Evolutionary conservation across 2,113 vertebrate species (phyloP).

Genomic region (Leucopternis melanops): DNA sequence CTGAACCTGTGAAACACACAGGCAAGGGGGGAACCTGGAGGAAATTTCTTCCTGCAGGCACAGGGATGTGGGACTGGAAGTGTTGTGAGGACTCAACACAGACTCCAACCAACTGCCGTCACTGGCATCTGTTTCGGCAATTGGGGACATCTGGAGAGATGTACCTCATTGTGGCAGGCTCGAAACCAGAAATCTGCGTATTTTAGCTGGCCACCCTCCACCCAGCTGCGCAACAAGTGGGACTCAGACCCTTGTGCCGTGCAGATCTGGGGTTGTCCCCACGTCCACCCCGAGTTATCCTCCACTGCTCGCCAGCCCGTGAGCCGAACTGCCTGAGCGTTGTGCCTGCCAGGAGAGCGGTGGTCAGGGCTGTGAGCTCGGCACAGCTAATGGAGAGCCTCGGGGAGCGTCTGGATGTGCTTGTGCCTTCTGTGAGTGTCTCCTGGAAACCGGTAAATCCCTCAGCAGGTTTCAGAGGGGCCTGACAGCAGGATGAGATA

Average conservation of each 20-base stretch:
- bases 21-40: background rate
- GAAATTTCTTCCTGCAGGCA: background rate
- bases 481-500: background rate
- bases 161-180: background rate
- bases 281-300: background rate
- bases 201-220: background rate
- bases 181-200: background rate
- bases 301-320: accelerated
- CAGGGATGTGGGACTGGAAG: background rate
- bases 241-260: background rate
- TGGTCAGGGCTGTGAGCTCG: background rate
- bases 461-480: background rate
- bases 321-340: background rate
- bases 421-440: background rate
- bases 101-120: background rate
- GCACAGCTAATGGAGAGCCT: background rate
- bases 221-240: background rate
- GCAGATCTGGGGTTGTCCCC: background rate
- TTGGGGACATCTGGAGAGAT: background rate
- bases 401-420: background rate
- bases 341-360: background rate
- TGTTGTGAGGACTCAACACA: background rate
- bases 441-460: background rate
- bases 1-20: background rate
- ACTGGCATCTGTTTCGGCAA: background rate